These are phyloP conservation scores for Abrostola tripartita DNA, from an alignment of 2,888 invertebrate genomes.

Conservation along the genomic window DNA sequence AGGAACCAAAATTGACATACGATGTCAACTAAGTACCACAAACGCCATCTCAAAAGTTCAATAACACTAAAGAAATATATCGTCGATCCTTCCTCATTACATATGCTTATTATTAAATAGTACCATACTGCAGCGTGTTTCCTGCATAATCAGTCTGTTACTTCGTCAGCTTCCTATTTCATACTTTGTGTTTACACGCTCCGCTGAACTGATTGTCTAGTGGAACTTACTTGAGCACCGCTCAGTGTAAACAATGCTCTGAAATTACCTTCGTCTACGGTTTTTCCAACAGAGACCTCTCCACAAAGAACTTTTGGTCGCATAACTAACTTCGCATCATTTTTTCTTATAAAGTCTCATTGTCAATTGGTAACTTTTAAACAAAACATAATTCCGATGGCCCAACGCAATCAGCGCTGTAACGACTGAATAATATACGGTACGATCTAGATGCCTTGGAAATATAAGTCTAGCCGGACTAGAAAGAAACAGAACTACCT, in stretches of 20 bases:
- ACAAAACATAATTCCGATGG: not conserved
- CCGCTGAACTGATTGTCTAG: constrained; percentile 61
- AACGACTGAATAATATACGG: too few species aligned
- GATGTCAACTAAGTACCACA: not conserved
- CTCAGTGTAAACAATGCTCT: constrained; percentile 40
- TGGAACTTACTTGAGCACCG: constrained; percentile 40
- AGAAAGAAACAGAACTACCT: not conserved
- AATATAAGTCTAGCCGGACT: not conserved
- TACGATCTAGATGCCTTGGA: not conserved
- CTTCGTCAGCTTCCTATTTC: constrained; percentile 67
- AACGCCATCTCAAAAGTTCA: constrained; percentile 19
- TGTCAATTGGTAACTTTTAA: too few species aligned
- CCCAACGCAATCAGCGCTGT: too few species aligned
- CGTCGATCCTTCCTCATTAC: constrained; percentile 54
- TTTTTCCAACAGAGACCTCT: constrained; percentile 15
- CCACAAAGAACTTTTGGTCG: constrained; percentile 22
- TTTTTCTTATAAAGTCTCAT: constrained; percentile 7
- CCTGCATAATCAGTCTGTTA: constrained; percentile 71
- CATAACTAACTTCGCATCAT: constrained; percentile 28
- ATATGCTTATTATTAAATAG: constrained; percentile 53
- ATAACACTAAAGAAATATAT: constrained; percentile 11
- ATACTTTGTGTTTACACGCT: constrained; percentile 69
- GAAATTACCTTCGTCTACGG: constrained; percentile 26
- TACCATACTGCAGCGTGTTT: constrained; percentile 57
- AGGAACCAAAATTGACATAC: too few species aligned